Evolutionary conservation across 2,888 invertebrate species (phyloP).

Genomic region (Pheosia tremula): DNA sequence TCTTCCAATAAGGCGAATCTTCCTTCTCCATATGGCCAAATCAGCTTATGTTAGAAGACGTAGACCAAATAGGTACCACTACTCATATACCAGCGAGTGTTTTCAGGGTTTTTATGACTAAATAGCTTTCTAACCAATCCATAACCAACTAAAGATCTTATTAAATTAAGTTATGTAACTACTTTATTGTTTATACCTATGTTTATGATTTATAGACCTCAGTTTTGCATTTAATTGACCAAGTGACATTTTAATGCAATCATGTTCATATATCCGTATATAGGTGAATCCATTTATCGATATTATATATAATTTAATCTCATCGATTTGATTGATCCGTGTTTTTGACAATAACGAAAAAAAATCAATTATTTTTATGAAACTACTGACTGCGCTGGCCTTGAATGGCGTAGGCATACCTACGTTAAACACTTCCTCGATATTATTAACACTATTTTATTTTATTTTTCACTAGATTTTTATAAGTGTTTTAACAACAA

Average conservation of each 20-base stretch:
- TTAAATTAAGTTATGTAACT: too few relatives aligned
- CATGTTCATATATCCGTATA: background rate
- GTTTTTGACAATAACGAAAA: slow-evolving; percentile 11
- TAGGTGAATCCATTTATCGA: background rate
- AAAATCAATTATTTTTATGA: slow-evolving; percentile 28
- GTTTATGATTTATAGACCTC: too few relatives aligned
- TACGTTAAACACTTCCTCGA: slow-evolving; percentile 40
- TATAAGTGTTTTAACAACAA: slow-evolving; percentile 13
- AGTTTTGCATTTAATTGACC: background rate
- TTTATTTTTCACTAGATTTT: slow-evolving; percentile 19
- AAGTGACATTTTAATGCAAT: background rate
- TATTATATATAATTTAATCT: slow-evolving; percentile 8
- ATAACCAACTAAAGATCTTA: too few relatives aligned
- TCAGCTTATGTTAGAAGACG: too few relatives aligned
- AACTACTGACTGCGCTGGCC: slow-evolving; percentile 17
- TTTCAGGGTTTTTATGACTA: too few relatives aligned
- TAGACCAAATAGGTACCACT: too few relatives aligned
- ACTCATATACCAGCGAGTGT: too few relatives aligned
- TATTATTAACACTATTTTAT: slow-evolving; percentile 32
- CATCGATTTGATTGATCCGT: slow-evolving; percentile 1
- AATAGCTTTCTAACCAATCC: too few relatives aligned
- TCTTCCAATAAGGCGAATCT: too few relatives aligned
- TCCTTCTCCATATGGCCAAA: too few relatives aligned
- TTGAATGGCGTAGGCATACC: slow-evolving; percentile 33
- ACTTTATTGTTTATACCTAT: too few relatives aligned